Evolutionary conservation across 2,113 vertebrate species (phyloP).

Genomic region (Nesogale talazaci): DNA sequence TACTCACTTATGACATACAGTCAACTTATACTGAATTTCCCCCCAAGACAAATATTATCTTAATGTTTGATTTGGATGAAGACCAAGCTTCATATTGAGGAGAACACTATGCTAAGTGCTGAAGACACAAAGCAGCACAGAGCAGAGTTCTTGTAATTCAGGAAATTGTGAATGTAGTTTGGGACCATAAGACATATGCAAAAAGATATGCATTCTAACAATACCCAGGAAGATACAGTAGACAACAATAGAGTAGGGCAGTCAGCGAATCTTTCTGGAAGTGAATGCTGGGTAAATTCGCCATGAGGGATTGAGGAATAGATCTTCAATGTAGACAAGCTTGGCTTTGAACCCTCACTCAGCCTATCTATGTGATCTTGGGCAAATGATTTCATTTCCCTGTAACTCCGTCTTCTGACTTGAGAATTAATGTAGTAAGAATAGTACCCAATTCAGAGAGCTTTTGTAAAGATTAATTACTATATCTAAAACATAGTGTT

Average conservation of each 20-base stretch:
- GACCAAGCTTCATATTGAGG: slow-evolving; percentile 26
- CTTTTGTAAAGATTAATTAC: background rate
- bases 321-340: background rate
- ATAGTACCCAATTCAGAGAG: background rate
- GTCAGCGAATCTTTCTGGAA: background rate
- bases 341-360: background rate
- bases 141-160: background rate
- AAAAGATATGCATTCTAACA: background rate
- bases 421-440: slow-evolving; percentile 30
- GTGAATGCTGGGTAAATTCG: background rate
- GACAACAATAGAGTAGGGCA: background rate
- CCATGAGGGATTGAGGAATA: background rate
- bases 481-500: background rate
- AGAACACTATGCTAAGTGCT: slow-evolving; percentile 43
- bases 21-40: slow-evolving; percentile 5
- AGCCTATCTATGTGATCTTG: background rate
- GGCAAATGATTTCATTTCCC: background rate
- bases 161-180: background rate
- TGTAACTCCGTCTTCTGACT: slow-evolving; percentile 41
- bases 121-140: background rate
- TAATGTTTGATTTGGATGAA: slow-evolving; percentile 56
- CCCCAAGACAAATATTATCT: slow-evolving; percentile 40
- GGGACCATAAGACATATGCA: background rate
- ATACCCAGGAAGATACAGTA: background rate
- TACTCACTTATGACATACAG: background rate